Percentiles rank a stretch among this genome's conserved stretches.
Evolutionary conservation across 2,888 invertebrate species (phyloP).

Genomic region (Spodoptera exigua): DNA sequence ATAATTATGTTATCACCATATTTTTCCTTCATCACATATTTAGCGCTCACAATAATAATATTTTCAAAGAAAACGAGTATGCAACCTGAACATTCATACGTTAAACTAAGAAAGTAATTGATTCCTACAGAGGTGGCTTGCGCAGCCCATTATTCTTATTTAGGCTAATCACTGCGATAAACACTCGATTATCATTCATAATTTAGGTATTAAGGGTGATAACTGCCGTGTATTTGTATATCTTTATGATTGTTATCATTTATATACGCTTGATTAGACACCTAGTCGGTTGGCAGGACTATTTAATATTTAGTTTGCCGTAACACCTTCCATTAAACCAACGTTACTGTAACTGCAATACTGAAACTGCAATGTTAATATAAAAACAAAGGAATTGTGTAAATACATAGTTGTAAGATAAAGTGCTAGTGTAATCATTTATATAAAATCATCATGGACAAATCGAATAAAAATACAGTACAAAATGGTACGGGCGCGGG

Average conservation of each 20-base stretch:
- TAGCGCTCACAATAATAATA: no score
- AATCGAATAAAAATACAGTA: conserved; percentile 21
- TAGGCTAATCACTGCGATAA: conserved; percentile 49
- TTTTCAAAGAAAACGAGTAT: not conserved
- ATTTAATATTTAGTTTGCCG: conserved; percentile 41
- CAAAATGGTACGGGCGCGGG: conserved; percentile 28
- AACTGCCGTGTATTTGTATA: conserved; percentile 38
- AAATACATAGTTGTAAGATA: conserved; percentile 17
- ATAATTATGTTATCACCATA: no score
- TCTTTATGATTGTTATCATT: conserved; percentile 58
- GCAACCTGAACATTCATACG: conserved; percentile 3
- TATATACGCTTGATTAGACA: conserved; percentile 48
- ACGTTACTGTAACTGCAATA: conserved; percentile 28
- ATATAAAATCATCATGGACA: conserved; percentile 32
- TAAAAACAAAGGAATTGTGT: conserved; percentile 18
- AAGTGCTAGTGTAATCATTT: conserved; percentile 25
- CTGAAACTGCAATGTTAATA: conserved; percentile 15
- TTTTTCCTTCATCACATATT: no score
- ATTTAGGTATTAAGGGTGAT: conserved; percentile 46
- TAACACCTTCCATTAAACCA: conserved; percentile 27
- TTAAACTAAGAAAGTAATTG: not conserved
- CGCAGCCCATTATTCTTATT: conserved; percentile 27
- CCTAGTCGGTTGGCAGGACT: conserved; percentile 29
- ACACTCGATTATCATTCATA: conserved; percentile 41
- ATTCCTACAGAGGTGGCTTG: not conserved